A percentile compares a stretch with the other conserved stretches of the same genome.
Conservation (phyloP, 2,797 vertebrate genomes). For the Anas acuta region DNA sequence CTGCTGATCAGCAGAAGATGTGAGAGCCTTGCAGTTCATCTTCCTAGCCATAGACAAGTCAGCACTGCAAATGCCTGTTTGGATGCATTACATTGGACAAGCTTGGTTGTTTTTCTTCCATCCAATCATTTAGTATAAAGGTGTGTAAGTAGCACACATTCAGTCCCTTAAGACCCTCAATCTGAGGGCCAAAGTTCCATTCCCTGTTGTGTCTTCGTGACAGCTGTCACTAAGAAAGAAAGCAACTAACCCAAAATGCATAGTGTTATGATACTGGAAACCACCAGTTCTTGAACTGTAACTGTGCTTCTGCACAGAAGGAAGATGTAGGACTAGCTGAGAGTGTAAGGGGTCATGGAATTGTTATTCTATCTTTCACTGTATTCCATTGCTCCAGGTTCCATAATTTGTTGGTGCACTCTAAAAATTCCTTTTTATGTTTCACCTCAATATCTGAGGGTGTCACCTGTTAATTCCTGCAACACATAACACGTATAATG, state of each 20-base stretch:
- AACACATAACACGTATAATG: not conserved
- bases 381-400: fast-evolving
- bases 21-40: not conserved
- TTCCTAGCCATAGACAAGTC: not conserved
- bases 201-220: not conserved
- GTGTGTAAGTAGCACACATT: not conserved
- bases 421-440: not conserved
- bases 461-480: not conserved
- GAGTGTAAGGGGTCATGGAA: not conserved
- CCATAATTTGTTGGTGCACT: not conserved
- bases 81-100: not conserved
- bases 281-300: not conserved
- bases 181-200: not conserved
- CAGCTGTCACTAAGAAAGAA: not conserved
- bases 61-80: not conserved
- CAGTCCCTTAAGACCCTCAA: not conserved
- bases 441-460: not conserved
- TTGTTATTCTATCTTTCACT: not conserved
- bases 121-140: not conserved
- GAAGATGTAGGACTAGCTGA: not conserved
- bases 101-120: not conserved
- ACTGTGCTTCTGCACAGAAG: not conserved
- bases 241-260: not conserved
- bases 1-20: not conserved
- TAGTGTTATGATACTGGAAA: not conserved